phyloP scores from a whole-genome alignment of 2,113 vertebrate species.

The Neolamprologus brichardi region DNA sequence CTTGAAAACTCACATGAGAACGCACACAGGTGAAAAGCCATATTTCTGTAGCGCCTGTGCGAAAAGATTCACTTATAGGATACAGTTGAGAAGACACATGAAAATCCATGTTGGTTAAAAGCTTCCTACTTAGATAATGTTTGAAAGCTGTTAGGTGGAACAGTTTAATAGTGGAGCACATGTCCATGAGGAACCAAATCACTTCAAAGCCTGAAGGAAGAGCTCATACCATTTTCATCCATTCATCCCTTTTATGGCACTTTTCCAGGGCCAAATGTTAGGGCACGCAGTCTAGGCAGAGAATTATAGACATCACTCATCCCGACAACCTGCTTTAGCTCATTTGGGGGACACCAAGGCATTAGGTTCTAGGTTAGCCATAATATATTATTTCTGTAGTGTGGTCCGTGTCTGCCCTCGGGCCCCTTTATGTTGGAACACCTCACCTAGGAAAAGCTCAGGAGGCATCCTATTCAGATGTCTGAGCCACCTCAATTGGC shows the following conservation, averaged over 20 bases:
- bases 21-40: background rate
- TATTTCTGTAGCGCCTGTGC: background rate
- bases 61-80: background rate
- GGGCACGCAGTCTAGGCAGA: background rate
- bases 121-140: background rate
- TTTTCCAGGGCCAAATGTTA: background rate
- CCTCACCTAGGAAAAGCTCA: background rate
- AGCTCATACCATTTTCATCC: background rate
- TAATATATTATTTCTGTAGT: accelerated
- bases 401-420: accelerated
- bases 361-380: background rate
- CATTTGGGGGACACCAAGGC: background rate
- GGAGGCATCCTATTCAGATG: background rate
- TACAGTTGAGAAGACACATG: background rate
- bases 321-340: accelerated
- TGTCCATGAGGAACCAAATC: background rate
- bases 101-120: background rate
- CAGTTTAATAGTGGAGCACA: background rate
- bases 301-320: background rate
- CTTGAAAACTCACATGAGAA: background rate
- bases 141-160: background rate
- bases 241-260: background rate
- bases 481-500: background rate
- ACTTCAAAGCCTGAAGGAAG: background rate
- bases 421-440: accelerated